Evolutionary conservation across 2,797 vertebrate genomes (phyloP).

Genomic region (Alexandromys oeconomus): DNA sequence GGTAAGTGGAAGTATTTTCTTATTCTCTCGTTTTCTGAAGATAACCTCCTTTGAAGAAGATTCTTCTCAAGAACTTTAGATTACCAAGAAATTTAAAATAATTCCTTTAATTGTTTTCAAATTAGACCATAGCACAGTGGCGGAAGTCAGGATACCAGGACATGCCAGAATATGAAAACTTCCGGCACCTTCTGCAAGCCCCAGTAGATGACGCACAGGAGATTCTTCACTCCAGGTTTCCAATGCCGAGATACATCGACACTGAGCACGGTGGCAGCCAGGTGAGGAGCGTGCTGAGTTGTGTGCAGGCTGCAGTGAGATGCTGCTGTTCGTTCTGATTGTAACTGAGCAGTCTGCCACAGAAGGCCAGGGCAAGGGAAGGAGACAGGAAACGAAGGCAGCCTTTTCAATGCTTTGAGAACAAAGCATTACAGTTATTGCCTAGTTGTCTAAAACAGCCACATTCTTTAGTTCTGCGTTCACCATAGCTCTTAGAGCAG

Average conservation of each 20-base stretch:
- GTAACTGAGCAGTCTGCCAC: not conserved
- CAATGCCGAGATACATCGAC: constrained; percentile 98
- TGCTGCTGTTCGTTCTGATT: not conserved
- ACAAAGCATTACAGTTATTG: not conserved
- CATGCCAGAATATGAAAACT: constrained; percentile 97
- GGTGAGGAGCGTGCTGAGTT: constrained; percentile 85
- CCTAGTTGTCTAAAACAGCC: not conserved
- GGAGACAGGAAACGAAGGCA: not conserved
- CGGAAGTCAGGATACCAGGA: constrained; percentile 97
- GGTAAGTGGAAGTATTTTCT: constrained; percentile 9
- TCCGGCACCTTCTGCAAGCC: constrained; percentile 96
- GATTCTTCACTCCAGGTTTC: constrained; percentile 97
- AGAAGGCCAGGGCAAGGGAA: not conserved
- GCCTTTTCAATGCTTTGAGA: not conserved
- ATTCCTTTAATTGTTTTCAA: constrained; percentile 23
- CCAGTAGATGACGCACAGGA: constrained; percentile 97
- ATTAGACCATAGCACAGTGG: constrained; percentile 97
- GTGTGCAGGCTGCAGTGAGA: not conserved
- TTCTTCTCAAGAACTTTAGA: not conserved
- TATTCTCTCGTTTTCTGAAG: constrained; percentile 53
- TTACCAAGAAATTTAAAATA: constrained; percentile 56
- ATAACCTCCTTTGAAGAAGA: constrained; percentile 22
- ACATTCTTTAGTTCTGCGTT: not conserved
- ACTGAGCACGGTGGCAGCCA: constrained; percentile 98
- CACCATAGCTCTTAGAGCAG: not conserved